Base-by-base conservation (phyloP, 2,797 vertebrate genomes). In the Siniperca undulata region DNA sequence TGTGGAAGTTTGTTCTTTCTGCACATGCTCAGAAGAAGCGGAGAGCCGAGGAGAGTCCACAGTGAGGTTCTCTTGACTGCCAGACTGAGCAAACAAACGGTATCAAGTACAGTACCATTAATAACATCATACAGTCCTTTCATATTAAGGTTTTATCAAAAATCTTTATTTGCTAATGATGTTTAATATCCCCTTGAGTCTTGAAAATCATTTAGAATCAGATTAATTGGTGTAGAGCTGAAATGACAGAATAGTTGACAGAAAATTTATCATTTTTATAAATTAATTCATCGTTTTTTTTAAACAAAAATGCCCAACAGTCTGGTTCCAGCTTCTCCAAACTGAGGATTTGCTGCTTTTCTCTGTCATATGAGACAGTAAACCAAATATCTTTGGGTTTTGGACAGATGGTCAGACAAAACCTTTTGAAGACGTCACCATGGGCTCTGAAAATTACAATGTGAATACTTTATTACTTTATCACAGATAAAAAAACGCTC, bases 41-140 rank as follows among this genome's bases (percentile, higher is more conserved):
- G 97, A 93, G 81, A 97, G 96, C 87, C 94, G 97, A 88, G 97
- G 96, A 12, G 97, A 97, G 93, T 98, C 97, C 24, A 96, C 96
- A 27, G 97, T 95, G 86, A 98, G 96, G 93, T 98, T 97, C 90
- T 98, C 98, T 92, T 98, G 97, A 85, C 97, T 98, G 82, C 96
- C 95, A 70, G 96, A 97, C 93, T 98, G 94, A 65, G 17, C 52
- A 73, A 55, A 50, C 1, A 44, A 70, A 70, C 2, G 9, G 1
- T 1, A 27, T 30, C 6, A 79, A n/a, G 7, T 5, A 53, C 10
- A n/a, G 7, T 7, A 53, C 7, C 16, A 52, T 12, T 40, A 53
- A 5, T 68, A 59, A 36, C 13, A 75, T 36, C 1, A 6, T 4
- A n/a, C 9, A 50, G 3, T 30, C 14, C 3, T 38, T 40, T 48